A percentile compares a stretch with the other conserved stretches of the same genome.
Conservation (phyloP, 2,888 invertebrate genomes). For the Alcis repandata region DNA sequence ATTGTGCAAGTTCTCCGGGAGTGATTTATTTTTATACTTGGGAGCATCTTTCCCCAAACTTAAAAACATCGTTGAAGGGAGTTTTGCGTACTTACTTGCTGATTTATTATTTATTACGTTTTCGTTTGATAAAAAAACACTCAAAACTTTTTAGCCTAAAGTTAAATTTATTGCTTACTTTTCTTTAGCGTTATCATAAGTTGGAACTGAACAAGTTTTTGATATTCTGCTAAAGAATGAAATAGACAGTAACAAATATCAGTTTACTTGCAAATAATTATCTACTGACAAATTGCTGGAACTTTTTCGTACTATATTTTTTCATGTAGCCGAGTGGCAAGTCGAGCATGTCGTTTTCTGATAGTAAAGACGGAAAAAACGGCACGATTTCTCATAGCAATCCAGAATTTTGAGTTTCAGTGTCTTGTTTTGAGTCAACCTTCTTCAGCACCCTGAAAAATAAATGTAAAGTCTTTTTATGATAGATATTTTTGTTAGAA, state of each 20-base stretch:
- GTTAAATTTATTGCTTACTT: slow-evolving; percentile 52
- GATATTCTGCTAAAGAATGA: slow-evolving; percentile 2
- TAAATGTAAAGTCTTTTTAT: no score
- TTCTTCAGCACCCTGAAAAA: no score
- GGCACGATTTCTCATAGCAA: no score
- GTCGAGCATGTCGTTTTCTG: no score
- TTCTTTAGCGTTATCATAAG: slow-evolving; percentile 25
- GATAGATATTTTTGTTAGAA: no score
- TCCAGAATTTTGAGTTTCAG: no score
- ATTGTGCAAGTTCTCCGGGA: slow-evolving; percentile 70
- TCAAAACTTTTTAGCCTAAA: slow-evolving; percentile 55
- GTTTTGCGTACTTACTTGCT: slow-evolving; percentile 62
- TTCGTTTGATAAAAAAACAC: slow-evolving; percentile 59
- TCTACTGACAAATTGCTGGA: neutral
- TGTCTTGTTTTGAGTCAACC: no score
- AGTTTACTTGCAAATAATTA: neutral
- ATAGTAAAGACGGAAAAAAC: no score
- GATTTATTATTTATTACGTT: slow-evolving; percentile 69
- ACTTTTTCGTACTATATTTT: no score
- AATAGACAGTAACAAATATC: neutral
- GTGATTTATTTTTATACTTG: slow-evolving; percentile 75
- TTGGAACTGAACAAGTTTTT: slow-evolving; percentile 16
- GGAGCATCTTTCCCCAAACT: slow-evolving; percentile 68
- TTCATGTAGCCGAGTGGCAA: no score
- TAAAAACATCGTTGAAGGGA: slow-evolving; percentile 67